A percentile compares a stretch with the other conserved stretches of the same genome.
Evolutionary conservation across 2,113 vertebrate genomes (phyloP).

Genomic region (human (Homo sapiens)): DNA sequence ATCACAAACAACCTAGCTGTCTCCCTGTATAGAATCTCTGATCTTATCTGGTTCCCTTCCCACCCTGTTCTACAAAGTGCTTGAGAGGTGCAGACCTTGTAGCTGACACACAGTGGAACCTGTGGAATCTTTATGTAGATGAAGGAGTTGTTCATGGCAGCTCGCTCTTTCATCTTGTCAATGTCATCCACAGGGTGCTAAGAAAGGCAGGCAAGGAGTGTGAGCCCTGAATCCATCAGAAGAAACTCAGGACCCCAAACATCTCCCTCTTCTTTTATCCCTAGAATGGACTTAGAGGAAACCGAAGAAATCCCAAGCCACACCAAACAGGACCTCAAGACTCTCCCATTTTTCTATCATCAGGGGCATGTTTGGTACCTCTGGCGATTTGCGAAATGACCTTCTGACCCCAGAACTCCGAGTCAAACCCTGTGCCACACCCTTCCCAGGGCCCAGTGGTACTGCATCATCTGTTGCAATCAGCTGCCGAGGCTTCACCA

Average conservation of each 20-base stretch:
- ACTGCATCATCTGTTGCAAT: conserved; percentile 91
- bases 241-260: not conserved
- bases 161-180: conserved; percentile 99
- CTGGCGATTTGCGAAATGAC: conserved; percentile 95
- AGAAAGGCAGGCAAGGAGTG: conserved; percentile 9
- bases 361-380: conserved; percentile 85
- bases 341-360: not conserved
- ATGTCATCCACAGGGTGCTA: conserved; percentile 98
- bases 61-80: not conserved
- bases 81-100: conserved; percentile 89
- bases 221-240: not conserved
- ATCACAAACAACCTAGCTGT: not conserved
- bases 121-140: conserved; percentile 99
- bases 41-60: conserved; percentile 3
- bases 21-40: not conserved
- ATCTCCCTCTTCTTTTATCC: not conserved
- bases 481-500: conserved; percentile 93
- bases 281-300: not conserved
- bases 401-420: conserved; percentile 95
- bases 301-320: not conserved
- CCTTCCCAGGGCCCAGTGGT: conserved; percentile 92
- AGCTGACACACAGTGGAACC: conserved; percentile 98
- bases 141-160: conserved; percentile 99
- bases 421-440: conserved; percentile 94
- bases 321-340: not conserved